Evolutionary conservation across 2,113 vertebrate species (phyloP).

Genomic region (Zootoca vivipara): DNA sequence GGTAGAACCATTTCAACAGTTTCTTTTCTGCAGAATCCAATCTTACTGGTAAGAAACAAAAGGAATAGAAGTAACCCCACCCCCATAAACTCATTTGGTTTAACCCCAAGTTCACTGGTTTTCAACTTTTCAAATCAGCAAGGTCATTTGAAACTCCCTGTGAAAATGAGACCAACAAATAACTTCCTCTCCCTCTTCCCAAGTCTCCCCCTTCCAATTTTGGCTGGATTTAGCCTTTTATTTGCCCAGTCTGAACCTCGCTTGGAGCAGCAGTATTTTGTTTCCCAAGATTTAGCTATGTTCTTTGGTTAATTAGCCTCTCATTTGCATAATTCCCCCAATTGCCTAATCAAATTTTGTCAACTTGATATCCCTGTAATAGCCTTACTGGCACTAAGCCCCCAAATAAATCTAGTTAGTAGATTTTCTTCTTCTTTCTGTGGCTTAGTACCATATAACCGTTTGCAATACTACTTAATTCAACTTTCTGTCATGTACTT

Average conservation of each 20-base stretch:
- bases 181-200: not conserved
- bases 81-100: no score
- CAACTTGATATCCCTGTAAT: conserved; percentile 17
- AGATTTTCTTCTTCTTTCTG: not conserved
- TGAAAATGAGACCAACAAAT: conserved; percentile 15
- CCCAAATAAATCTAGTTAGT: conserved; percentile 25
- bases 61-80: no score
- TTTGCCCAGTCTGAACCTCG: not conserved
- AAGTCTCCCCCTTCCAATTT: accelerated
- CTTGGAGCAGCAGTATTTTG: conserved; percentile 20
- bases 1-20: no score
- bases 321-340: conserved; percentile 43
- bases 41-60: no score
- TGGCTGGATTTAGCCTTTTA: not conserved
- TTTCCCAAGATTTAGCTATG: conserved; percentile 43
- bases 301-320: conserved; percentile 32
- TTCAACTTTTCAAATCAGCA: conserved; percentile 23
- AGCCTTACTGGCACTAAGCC: conserved; percentile 11
- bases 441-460: conserved; percentile 17
- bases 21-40: no score
- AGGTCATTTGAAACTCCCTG: conserved; percentile 26
- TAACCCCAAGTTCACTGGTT: not conserved
- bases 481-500: not conserved
- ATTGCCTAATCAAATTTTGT: conserved; percentile 46
- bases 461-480: not conserved